Evolutionary conservation across 2,113 vertebrate genomes (phyloP).

Genomic region (Lynx canadensis): DNA sequence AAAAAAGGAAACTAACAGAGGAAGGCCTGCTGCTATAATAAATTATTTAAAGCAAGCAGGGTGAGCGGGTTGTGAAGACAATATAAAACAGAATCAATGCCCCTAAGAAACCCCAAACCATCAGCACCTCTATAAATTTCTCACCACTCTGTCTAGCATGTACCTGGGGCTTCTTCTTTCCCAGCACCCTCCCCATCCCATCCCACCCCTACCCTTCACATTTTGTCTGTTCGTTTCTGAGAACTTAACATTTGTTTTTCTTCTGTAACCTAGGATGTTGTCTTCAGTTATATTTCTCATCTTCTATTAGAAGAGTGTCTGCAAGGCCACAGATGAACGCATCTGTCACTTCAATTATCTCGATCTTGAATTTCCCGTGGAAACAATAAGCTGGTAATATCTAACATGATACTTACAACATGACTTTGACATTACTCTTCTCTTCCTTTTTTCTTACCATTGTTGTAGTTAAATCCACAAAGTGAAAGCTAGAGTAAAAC

Average conservation of each 20-base stretch:
- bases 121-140: conserved; percentile 73
- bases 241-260: conserved; percentile 67
- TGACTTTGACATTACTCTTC: conserved; percentile 32
- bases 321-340: conserved; percentile 48
- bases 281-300: conserved; percentile 54
- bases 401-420: conserved; percentile 29
- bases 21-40: conserved; percentile 73
- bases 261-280: conserved; percentile 43
- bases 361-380: conserved; percentile 61
- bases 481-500: conserved; percentile 4
- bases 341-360: conserved; percentile 70
- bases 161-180: conserved; percentile 59
- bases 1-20: conserved; percentile 70
- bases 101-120: conserved; percentile 70
- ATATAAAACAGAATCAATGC: conserved; percentile 77
- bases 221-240: conserved; percentile 45
- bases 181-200: not conserved
- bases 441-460: not conserved
- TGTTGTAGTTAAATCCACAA: conserved; percentile 6
- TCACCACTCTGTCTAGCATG: conserved; percentile 57
- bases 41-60: conserved; percentile 79
- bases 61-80: conserved; percentile 69
- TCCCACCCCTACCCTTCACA: not conserved
- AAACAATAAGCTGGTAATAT: conserved; percentile 37
- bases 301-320: conserved; percentile 52